Percentiles rank a stretch among this genome's conserved stretches.
These are phyloP conservation scores for Portevinia maculata DNA, from an alignment of 2,888 invertebrate species.

Conservation along the genomic window DNA sequence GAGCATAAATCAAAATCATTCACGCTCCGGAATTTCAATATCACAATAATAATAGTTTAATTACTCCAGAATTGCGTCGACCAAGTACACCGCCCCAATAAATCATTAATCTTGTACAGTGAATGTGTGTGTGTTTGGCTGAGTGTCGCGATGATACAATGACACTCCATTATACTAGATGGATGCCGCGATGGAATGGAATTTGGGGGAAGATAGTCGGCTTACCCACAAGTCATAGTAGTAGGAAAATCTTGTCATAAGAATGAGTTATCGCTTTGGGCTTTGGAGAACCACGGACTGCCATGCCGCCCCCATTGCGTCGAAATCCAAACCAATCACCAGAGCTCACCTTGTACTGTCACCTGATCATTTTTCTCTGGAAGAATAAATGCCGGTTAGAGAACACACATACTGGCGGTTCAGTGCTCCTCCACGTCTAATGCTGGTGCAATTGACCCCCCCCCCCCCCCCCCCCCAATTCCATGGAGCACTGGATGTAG, in stretches of 20 bases:
- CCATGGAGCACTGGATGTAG: slow-evolving; percentile 6
- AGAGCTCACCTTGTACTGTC: slow-evolving; percentile 70
- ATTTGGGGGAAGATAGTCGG: slow-evolving; percentile 35
- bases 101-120: slow-evolving; percentile 62
- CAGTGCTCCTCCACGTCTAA: slow-evolving; percentile 42
- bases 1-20: slow-evolving; percentile 82
- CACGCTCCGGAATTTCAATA: slow-evolving; percentile 78
- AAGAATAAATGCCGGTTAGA: slow-evolving; percentile 48
- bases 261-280: slow-evolving; percentile 68
- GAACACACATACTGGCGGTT: slow-evolving; percentile 35
- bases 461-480: slow-evolving; percentile 1
- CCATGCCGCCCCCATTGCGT: slow-evolving; percentile 69
- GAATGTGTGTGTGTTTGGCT: slow-evolving; percentile 26
- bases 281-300: slow-evolving; percentile 4
- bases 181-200: slow-evolving; percentile 1
- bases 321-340: slow-evolving; percentile 73
- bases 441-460: slow-evolving; percentile 38
- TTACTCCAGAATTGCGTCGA: slow-evolving; percentile 60
- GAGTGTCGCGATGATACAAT: slow-evolving; percentile 4
- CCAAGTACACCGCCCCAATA: slow-evolving; percentile 44
- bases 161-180: slow-evolving; percentile 11
- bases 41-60: slow-evolving; percentile 73
- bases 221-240: slow-evolving; percentile 52
- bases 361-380: slow-evolving; percentile 70
- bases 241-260: slow-evolving; percentile 51